A percentile compares a stretch with the other conserved stretches of the same genome.
Evolutionary conservation across 2,888 invertebrate genomes (phyloP).

Genomic region (Meteorus colon): DNA sequence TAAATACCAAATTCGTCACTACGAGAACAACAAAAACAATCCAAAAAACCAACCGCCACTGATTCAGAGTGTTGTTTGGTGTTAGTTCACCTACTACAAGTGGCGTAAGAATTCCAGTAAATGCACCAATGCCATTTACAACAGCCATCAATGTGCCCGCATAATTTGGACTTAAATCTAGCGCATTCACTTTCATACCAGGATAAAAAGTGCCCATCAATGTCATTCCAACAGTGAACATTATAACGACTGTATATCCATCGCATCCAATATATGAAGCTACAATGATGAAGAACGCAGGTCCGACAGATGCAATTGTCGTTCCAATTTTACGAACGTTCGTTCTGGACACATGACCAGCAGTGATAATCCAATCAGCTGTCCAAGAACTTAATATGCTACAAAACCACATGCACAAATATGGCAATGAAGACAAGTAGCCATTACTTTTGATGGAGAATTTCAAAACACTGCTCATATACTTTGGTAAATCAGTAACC

Average conservation of each 20-base stretch:
- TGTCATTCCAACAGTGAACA: conserved; percentile 74
- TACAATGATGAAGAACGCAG: conserved; percentile 73
- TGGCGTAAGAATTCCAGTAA: conserved; percentile 82
- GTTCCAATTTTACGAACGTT: conserved; percentile 74
- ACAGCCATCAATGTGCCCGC: conserved; percentile 74
- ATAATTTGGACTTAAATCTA: conserved; percentile 74
- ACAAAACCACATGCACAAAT: conserved; percentile 73
- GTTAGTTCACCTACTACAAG: conserved; percentile 80
- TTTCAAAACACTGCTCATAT: conserved; percentile 72
- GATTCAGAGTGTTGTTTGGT: conserved; percentile 65
- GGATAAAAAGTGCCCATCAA: conserved; percentile 75
- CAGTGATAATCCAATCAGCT: conserved; percentile 71
- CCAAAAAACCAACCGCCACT: conserved; percentile 89
- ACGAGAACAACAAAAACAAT: conserved; percentile 82
- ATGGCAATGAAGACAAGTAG: conserved; percentile 72
- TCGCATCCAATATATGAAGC: conserved; percentile 75
- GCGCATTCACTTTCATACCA: conserved; percentile 74
- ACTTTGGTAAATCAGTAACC: conserved; percentile 71
- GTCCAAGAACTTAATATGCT: conserved; percentile 69
- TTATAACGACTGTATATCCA: conserved; percentile 65
- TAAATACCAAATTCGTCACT: conserved; percentile 80
- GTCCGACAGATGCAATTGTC: conserved; percentile 74
- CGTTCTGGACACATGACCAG: conserved; percentile 67
- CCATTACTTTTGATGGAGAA: conserved; percentile 73
- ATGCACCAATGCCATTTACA: conserved; percentile 80